Evolutionary conservation across 2,888 invertebrate species (phyloP).

Genomic region (Germaria angustata): DNA sequence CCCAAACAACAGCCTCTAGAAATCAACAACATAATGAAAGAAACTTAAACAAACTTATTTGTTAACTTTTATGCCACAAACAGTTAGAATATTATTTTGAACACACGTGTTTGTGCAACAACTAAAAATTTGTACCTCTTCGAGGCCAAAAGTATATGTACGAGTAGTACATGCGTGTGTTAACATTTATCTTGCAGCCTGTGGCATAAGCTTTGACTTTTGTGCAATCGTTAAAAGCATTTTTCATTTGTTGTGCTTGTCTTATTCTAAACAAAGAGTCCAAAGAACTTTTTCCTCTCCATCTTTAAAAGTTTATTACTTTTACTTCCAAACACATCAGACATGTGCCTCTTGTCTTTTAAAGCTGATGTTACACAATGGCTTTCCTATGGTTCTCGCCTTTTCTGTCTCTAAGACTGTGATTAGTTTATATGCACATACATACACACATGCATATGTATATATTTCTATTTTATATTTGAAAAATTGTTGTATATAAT

Average conservation of each 20-base stretch:
- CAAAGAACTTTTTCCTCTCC: conserved; percentile 24
- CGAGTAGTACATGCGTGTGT: not conserved
- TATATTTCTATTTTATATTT: too few relatives aligned
- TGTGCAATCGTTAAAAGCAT: conserved; percentile 45
- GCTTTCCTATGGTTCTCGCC: not conserved
- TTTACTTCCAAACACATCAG: conserved; percentile 41
- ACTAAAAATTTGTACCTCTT: conserved; percentile 10
- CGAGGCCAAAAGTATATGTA: not conserved
- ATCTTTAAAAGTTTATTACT: conserved; percentile 50
- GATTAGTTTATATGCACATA: conserved; percentile 13
- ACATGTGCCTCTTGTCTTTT: conserved; percentile 60
- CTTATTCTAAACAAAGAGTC: not conserved
- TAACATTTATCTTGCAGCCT: conserved; percentile 30
- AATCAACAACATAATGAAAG: too few relatives aligned
- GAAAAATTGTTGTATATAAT: conserved; percentile 14
- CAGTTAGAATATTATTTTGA: conserved; percentile 49
- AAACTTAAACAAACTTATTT: conserved; percentile 39
- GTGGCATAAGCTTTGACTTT: conserved; percentile 44
- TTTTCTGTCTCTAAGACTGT: not conserved
- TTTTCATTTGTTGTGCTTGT: conserved; percentile 25
- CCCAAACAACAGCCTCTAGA: not conserved
- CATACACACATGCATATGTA: too few relatives aligned
- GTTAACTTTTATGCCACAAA: conserved; percentile 32
- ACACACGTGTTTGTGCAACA: conserved; percentile 5
- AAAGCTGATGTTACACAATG: not conserved